Base-by-base conservation (phyloP, 1,140 invertebrate species). In the Trichoplusia ni region DNA sequence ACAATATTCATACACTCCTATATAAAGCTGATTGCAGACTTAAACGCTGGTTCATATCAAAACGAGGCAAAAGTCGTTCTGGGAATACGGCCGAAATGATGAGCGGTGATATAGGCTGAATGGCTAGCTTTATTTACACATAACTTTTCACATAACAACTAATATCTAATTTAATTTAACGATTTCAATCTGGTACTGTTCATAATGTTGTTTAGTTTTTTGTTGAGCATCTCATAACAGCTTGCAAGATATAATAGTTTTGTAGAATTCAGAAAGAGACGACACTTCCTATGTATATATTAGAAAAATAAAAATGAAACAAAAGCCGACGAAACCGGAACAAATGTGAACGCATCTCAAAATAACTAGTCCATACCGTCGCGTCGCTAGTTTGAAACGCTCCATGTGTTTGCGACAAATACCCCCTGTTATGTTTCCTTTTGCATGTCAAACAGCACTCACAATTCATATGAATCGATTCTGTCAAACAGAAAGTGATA, bases 401-500 rank as follows among this genome's bases (percentile, higher is more conserved):
- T 44, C 56, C 66, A 46, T 71, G 61, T 71, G 67, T 49, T 64
- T 25, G 62, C 65, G 72, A 82, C 77, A 80, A 79, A 82, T 75
- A 76, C 58, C 49, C n/a, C 56, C 56, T 67, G 69, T 67, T 71
- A 73, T 73, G 61, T 73, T 75, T 80, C 69, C 73, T 77, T 79
- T 77, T 78, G 72, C 71, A 79, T 74, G 73, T 77, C 77, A 79
- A 78, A 75, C 66, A 69, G 67, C 65, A 64, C 59, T 64, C 68
- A 66, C 69, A 72, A 73, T 72, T 76, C 67, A 63, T 71, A 73
- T 70, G 77, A 79, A 80, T 76, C 69, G 73, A 82, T 73, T 66
- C 69, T 63, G 73, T 69, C 76, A 77, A 71, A 79, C 64, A 64
- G 64, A 75, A 71, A 70, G 53, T 70, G 56, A 71, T 63, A 71